These are phyloP conservation scores for Syngnathus typhle DNA, from an alignment of 2,113 vertebrate species.

Conservation along the genomic window DNA sequence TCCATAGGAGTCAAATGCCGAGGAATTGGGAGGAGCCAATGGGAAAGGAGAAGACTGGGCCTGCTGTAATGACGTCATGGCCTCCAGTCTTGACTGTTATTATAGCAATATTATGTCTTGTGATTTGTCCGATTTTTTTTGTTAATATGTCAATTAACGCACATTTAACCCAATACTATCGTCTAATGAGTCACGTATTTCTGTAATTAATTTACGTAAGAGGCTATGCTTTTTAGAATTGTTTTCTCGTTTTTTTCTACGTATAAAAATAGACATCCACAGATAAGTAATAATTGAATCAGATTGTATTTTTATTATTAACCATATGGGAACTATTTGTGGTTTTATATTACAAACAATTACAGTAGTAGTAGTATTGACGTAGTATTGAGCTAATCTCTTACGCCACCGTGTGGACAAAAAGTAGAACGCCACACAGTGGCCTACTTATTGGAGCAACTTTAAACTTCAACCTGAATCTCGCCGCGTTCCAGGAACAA, in stretches of 20 bases:
- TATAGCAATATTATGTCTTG: not conserved
- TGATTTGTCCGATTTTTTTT: not conserved
- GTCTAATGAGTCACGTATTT: not conserved
- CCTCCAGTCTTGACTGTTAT: not conserved
- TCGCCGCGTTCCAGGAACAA: not conserved
- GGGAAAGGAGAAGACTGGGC: not conserved
- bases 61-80: not conserved
- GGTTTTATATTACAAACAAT: not conserved
- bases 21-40: slow-evolving; percentile 31
- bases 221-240: not conserved
- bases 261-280: not conserved
- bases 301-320: not conserved
- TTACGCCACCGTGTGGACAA: slow-evolving; percentile 42
- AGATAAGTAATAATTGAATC: not conserved
- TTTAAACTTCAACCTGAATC: slow-evolving; percentile 38
- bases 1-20: not conserved
- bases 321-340: not conserved
- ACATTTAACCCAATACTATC: not conserved
- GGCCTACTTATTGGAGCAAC: not conserved
- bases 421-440: not conserved
- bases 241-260: no score
- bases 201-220: not conserved
- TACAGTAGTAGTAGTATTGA: not conserved
- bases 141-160: not conserved
- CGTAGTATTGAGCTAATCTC: slow-evolving; percentile 6